phyloP scores from a whole-genome alignment of 23 tunicate genomes.

The Trididemnum clinides region DNA sequence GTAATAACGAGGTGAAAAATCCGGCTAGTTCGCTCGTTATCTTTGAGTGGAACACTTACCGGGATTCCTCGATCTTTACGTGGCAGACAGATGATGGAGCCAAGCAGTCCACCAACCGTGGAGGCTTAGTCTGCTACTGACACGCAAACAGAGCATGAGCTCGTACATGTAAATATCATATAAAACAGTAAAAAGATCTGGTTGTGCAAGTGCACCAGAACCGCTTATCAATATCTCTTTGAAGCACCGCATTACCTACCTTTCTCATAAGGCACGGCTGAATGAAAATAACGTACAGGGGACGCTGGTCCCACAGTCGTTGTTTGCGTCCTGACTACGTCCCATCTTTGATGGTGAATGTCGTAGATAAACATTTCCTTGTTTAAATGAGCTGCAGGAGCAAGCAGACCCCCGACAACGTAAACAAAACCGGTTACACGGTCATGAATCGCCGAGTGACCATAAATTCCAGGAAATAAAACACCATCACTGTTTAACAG shows the following conservation, averaged over 20 bases:
- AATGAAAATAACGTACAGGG: slow-evolving; percentile 36
- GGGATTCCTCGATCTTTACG: too few species aligned
- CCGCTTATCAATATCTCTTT: too few species aligned
- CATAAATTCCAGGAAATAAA: slow-evolving; percentile 19
- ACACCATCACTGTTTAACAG: not conserved
- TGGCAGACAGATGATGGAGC: too few species aligned
- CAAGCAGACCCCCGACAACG: slow-evolving; percentile 31
- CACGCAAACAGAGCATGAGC: too few species aligned
- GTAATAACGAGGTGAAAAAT: too few species aligned
- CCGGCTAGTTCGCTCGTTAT: too few species aligned
- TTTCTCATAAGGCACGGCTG: slow-evolving; percentile 19
- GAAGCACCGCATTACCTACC: slow-evolving; percentile 30
- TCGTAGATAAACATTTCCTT: not conserved
- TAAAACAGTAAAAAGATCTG: too few species aligned
- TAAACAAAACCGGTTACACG: slow-evolving; percentile 14
- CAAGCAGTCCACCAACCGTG: too few species aligned
- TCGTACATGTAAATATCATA: too few species aligned
- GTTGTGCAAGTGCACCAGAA: too few species aligned
- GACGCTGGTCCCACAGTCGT: not conserved
- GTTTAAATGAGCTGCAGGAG: not conserved
- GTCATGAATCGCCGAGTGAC: slow-evolving; percentile 47
- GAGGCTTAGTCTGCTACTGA: too few species aligned
- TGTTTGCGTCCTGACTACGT: not conserved
- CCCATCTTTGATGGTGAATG: not conserved
- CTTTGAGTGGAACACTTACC: too few species aligned